phyloP scores from a whole-genome alignment of 1,140 invertebrate genomes.

The Portunus trituberculatus region DNA sequence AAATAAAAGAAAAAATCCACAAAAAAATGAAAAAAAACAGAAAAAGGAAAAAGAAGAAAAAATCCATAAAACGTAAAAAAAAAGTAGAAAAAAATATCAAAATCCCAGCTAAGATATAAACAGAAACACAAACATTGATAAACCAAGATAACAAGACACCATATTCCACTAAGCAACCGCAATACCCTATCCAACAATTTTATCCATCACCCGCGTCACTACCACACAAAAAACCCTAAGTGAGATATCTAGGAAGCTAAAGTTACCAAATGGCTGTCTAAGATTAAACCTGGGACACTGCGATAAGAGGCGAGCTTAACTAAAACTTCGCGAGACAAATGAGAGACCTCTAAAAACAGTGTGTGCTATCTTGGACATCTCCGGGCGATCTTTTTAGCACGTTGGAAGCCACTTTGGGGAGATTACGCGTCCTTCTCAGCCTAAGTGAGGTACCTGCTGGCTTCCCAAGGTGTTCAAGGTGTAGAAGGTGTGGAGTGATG shows the following conservation, averaged over 20 bases:
- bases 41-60: no score
- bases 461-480: constrained; percentile 6
- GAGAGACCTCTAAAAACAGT: not conserved
- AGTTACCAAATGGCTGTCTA: not conserved
- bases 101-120: no score
- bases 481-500: not conserved
- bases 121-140: no score
- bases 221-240: not conserved
- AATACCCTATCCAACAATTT: not conserved
- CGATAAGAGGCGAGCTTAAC: not conserved
- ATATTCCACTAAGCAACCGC: not conserved
- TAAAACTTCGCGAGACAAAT: not conserved
- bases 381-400: not conserved
- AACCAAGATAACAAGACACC: no score
- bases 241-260: not conserved
- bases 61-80: not conserved
- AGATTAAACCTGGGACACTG: not conserved
- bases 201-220: not conserved
- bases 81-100: no score
- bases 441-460: not conserved
- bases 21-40: not conserved
- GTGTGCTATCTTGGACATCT: not conserved
- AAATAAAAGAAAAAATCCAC: not conserved
- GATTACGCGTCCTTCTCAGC: not conserved
- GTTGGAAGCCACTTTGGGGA: not conserved